phyloP scores from a whole-genome alignment of 2,888 invertebrate species.

The Tetropium fuscum region DNA sequence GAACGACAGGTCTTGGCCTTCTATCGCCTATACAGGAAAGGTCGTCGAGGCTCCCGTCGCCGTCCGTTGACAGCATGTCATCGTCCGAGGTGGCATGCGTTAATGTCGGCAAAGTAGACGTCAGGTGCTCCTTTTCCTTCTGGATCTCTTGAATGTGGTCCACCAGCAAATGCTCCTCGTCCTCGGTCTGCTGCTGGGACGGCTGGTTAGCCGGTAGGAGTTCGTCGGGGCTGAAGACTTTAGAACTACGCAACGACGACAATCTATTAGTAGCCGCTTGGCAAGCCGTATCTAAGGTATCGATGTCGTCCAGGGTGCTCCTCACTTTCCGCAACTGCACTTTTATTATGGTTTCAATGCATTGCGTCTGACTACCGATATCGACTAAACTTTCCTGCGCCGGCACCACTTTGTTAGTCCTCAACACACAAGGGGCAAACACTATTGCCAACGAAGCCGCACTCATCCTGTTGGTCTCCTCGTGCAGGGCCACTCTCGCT shows the following conservation, averaged over 20 bases:
- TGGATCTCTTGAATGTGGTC: slow-evolving; percentile 85
- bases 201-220: slow-evolving; percentile 61
- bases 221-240: slow-evolving; percentile 75
- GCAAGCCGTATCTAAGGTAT: slow-evolving; percentile 88
- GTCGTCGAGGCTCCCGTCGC: slow-evolving; percentile 81
- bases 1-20: slow-evolving; percentile 59
- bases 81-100: slow-evolving; percentile 90
- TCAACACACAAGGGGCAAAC: slow-evolving; percentile 93
- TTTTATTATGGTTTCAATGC: slow-evolving; percentile 90
- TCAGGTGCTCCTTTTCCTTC: slow-evolving; percentile 84
- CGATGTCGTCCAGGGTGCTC: slow-evolving; percentile 89
- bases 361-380: slow-evolving; percentile 89
- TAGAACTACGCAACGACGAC: slow-evolving; percentile 80
- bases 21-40: slow-evolving; percentile 61
- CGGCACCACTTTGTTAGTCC: slow-evolving; percentile 87
- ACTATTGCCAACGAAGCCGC: slow-evolving; percentile 92
- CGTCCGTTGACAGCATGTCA: slow-evolving; percentile 84
- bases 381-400: slow-evolving; percentile 94
- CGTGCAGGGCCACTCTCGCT: slow-evolving; percentile 88
- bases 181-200: slow-evolving; percentile 66
- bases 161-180: slow-evolving; percentile 81
- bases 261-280: slow-evolving; percentile 86
- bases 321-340: slow-evolving; percentile 81
- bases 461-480: slow-evolving; percentile 92
- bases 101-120: slow-evolving; percentile 82